phyloP scores from a whole-genome alignment of 2,113 vertebrate genomes.

The Rhegmatorhina hoffmannsi region DNA sequence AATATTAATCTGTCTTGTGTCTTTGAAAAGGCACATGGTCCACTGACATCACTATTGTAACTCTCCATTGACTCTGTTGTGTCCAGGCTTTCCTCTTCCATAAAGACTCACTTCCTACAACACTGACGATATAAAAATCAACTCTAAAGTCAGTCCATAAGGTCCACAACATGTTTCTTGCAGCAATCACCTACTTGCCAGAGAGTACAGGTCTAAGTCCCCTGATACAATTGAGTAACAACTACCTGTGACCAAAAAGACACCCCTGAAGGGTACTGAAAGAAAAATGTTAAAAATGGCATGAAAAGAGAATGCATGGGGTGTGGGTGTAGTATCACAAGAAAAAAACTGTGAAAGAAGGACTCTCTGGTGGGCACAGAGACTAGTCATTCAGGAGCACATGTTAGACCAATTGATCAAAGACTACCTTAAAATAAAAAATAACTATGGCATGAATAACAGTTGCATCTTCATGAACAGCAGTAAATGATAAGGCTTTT shows the following conservation, averaged over 20 bases:
- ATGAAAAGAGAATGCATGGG: rapidly evolving
- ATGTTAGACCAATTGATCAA: background rate
- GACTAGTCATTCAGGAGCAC: background rate
- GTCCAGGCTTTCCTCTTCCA: background rate
- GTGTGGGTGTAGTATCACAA: rapidly evolving
- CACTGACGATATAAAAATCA: rapidly evolving
- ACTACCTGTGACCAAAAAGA: background rate
- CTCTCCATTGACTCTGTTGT: background rate
- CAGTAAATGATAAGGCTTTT: background rate
- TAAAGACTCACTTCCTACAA: background rate
- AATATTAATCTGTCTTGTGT: background rate
- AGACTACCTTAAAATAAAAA: background rate
- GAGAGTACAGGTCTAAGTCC: background rate
- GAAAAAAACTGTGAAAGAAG: background rate
- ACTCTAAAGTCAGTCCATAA: background rate
- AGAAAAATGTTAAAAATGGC: background rate
- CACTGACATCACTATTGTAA: background rate
- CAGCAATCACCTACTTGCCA: background rate
- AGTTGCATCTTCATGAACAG: background rate
- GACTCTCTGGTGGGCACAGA: background rate
- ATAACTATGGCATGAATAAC: background rate
- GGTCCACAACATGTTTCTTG: background rate
- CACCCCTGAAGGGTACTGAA: rapidly evolving
- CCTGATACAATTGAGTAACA: background rate
- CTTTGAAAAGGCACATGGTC: background rate